A percentile compares a stretch with the other conserved stretches of the same genome.
phyloP scores from a whole-genome alignment of 2,797 vertebrate genomes.

The Bryconaethiops microstoma region DNA sequence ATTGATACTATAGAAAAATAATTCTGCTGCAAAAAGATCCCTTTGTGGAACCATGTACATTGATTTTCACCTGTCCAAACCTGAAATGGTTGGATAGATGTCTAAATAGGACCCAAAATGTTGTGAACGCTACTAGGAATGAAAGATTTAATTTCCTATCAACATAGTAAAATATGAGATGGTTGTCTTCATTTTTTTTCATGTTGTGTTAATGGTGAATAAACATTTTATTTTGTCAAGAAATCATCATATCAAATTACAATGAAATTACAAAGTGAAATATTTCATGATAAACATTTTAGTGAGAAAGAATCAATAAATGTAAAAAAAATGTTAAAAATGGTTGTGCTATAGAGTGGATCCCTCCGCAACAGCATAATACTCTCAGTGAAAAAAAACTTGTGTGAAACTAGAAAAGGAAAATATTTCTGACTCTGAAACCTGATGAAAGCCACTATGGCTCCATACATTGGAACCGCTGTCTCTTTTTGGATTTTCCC shows the following conservation, averaged over 20 bases:
- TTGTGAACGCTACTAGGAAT: background rate
- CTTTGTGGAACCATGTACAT: too few relatives aligned
- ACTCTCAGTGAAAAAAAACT: conserved; percentile 39
- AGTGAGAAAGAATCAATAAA: background rate
- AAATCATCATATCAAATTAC: too few relatives aligned
- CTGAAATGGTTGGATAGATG: background rate
- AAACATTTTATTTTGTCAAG: too few relatives aligned
- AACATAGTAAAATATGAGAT: background rate
- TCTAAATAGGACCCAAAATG: background rate
- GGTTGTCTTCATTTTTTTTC: background rate
- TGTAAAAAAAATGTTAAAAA: background rate
- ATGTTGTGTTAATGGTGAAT: too few relatives aligned
- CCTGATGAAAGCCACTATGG: conserved; percentile 14
- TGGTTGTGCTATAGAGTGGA: background rate
- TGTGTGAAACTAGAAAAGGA: conserved; percentile 20
- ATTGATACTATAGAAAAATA: too few relatives aligned
- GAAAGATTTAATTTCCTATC: background rate
- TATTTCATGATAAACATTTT: background rate
- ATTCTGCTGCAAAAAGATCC: too few relatives aligned
- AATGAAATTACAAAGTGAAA: too few relatives aligned
- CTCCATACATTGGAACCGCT: conserved; percentile 18
- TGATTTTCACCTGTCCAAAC: background rate
- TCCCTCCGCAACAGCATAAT: background rate
- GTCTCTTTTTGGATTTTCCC: conserved; percentile 24
- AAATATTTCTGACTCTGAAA: conserved; percentile 40